Conservation (phyloP, 2,888 invertebrate genomes). For the Ochropacha duplaris region DNA sequence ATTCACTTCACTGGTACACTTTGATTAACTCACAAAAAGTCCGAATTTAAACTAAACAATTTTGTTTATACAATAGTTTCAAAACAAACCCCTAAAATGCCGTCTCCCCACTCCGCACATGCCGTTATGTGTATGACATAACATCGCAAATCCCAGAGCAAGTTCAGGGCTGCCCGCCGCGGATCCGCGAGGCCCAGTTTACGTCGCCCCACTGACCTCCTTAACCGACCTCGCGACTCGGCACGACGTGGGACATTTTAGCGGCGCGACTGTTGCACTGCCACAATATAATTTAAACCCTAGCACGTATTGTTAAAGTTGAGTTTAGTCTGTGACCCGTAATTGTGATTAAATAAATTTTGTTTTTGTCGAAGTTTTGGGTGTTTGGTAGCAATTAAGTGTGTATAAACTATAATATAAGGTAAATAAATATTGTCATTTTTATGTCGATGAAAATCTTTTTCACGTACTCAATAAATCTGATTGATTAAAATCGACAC, state of each 20-base stretch:
- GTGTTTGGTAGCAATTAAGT: not conserved
- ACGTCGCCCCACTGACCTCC: slow-evolving; percentile 52
- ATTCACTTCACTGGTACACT: no score
- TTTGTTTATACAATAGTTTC: not conserved
- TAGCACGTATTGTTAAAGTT: not conserved
- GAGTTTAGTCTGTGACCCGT: not conserved
- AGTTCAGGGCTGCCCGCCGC: slow-evolving; percentile 71
- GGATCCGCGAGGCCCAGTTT: slow-evolving; percentile 47
- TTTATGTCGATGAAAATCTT: not conserved
- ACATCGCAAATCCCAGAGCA: slow-evolving; percentile 50
- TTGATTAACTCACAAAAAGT: no score
- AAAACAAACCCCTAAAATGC: not conserved
- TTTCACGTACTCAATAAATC: no score
- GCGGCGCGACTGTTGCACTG: not conserved
- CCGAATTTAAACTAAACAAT: not conserved
- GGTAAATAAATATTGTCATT: no score
- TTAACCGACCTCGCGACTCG: slow-evolving; percentile 26
- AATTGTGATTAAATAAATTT: not conserved
- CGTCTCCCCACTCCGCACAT: not conserved
- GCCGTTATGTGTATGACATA: slow-evolving; percentile 35
- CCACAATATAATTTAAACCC: not conserved
- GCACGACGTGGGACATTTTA: slow-evolving; percentile 18
- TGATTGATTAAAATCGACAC: no score
- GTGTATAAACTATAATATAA: no score
- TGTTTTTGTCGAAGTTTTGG: not conserved